Conservation (phyloP, 2,888 invertebrate species). For the Hemaris fuciformis region DNA sequence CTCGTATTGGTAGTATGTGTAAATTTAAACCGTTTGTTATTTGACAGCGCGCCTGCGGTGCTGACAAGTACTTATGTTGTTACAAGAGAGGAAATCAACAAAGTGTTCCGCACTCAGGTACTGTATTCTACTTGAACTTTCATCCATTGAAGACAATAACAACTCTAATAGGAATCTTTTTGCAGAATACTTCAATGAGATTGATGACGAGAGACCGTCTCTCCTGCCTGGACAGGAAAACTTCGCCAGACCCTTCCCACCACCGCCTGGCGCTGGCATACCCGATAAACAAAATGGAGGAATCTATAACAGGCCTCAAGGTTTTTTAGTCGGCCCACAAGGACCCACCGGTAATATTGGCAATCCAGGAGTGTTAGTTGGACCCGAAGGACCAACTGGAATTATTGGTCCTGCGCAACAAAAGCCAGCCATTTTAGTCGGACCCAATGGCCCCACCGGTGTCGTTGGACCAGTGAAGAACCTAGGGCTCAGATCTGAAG, state of each 20-base stretch:
- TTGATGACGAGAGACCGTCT: slow-evolving; percentile 57
- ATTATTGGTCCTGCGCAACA: slow-evolving; percentile 32
- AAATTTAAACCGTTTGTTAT: slow-evolving; percentile 19
- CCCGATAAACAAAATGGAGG: slow-evolving; percentile 34
- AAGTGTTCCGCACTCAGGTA: slow-evolving; percentile 45
- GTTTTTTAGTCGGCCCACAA: slow-evolving; percentile 33
- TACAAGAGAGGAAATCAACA: slow-evolving; percentile 62
- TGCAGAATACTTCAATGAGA: slow-evolving; percentile 65
- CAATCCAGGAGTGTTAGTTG: slow-evolving; percentile 55
- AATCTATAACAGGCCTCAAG: slow-evolving; percentile 24
- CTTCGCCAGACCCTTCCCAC: slow-evolving; percentile 42
- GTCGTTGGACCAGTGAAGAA: slow-evolving; percentile 26
- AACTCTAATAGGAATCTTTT: slow-evolving; percentile 1
- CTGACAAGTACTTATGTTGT: slow-evolving; percentile 84
- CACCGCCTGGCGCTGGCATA: slow-evolving; percentile 28
- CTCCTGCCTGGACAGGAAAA: slow-evolving; percentile 47
- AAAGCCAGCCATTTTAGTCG: slow-evolving; percentile 49
- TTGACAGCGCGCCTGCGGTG: slow-evolving; percentile 83
- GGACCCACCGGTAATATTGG: slow-evolving; percentile 35
- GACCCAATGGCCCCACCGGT: slow-evolving; percentile 53
- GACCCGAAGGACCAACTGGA: slow-evolving; percentile 60
- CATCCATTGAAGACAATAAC: too few relatives aligned
- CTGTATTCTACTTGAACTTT: background rate
- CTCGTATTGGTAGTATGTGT: background rate
- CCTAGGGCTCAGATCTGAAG: slow-evolving; percentile 48